phyloP scores from a whole-genome alignment of 2,797 vertebrate species.

The Sarcoramphus papa region DNA sequence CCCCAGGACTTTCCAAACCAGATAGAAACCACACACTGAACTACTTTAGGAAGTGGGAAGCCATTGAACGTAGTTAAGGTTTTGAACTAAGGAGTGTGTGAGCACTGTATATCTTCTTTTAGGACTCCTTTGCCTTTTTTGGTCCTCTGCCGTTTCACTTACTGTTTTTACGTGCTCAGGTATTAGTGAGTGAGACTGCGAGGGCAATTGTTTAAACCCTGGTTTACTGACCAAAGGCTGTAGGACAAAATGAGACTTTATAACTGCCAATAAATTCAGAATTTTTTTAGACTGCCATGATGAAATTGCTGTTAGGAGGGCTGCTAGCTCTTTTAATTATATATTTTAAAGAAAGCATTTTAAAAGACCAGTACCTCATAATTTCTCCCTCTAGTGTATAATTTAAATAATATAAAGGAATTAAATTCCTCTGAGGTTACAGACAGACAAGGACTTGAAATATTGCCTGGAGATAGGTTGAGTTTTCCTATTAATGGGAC shows the following conservation, averaged over 20 bases:
- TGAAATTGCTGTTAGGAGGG: background rate
- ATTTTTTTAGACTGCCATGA: background rate
- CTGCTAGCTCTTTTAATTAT: constrained; percentile 20
- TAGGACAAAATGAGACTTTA: background rate
- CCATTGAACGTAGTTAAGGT: background rate
- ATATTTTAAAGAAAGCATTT: constrained; percentile 43
- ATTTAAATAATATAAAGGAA: constrained; percentile 68
- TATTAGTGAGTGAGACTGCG: background rate
- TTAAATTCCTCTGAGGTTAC: constrained; percentile 56
- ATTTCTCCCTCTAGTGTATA: constrained; percentile 41
- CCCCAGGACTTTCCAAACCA: background rate
- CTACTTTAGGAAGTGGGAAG: background rate
- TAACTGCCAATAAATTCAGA: background rate
- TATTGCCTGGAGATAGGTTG: constrained; percentile 50
- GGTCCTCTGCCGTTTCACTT: background rate
- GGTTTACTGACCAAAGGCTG: background rate
- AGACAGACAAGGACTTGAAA: constrained; percentile 46
- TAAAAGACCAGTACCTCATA: constrained; percentile 13
- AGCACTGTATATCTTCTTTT: background rate
- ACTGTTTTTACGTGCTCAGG: background rate
- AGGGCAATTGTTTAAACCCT: background rate
- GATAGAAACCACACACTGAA: background rate
- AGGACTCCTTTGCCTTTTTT: background rate
- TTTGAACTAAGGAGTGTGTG: background rate
- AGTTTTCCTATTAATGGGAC: constrained; percentile 32